These are phyloP conservation scores for Macquaria ambigua DNA, from an alignment of 2,113 vertebrate genomes.

Conservation along the genomic window DNA sequence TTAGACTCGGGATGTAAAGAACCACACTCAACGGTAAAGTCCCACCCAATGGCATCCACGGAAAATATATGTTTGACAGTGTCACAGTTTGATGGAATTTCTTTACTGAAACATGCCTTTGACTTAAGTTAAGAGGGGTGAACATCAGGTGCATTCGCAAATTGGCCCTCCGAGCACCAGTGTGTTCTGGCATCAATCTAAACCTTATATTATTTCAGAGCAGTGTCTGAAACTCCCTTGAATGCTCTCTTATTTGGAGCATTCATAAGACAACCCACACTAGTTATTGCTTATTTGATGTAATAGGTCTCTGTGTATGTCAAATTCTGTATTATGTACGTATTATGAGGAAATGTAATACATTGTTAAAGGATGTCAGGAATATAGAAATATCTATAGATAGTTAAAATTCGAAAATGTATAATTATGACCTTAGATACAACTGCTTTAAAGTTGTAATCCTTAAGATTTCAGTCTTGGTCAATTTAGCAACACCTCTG, in stretches of 20 bases:
- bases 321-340: neutral
- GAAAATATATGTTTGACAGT: constrained; percentile 16
- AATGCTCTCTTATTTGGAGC: constrained; percentile 12
- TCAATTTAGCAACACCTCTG: neutral
- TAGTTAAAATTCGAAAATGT: neutral
- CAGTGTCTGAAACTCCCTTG: neutral
- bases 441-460: neutral
- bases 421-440: neutral
- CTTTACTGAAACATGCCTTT: constrained; percentile 30
- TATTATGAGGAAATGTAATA: neutral
- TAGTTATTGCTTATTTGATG: neutral
- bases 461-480: neutral
- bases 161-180: constrained; percentile 7
- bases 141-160: constrained; percentile 51
- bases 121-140: constrained; percentile 13
- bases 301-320: neutral
- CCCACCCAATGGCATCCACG: neutral
- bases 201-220: constrained; percentile 15
- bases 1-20: neutral
- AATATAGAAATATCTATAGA: neutral
- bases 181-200: constrained; percentile 19
- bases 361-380: neutral
- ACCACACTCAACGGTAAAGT: neutral
- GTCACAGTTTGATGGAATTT: constrained; percentile 16
- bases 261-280: neutral